Conservation (phyloP, 2,113 vertebrate genomes). For the Myotis lucifugus region DNA sequence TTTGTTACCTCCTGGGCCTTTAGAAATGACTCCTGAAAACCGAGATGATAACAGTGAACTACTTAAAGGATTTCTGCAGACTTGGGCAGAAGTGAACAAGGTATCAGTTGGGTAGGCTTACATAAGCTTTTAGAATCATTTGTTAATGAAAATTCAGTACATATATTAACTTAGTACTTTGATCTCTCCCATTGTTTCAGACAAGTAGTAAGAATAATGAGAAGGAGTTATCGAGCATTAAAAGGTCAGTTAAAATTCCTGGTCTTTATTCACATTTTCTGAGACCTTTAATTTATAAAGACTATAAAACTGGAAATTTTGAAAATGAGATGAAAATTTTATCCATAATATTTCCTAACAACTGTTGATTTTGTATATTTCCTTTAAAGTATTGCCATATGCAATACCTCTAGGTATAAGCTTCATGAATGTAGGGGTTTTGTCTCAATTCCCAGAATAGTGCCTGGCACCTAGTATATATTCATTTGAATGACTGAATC, state of each 20-base stretch:
- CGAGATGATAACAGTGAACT: neutral
- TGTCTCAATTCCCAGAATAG: neutral
- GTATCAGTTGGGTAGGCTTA: slow-evolving; percentile 45
- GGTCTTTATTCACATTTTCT: slow-evolving; percentile 51
- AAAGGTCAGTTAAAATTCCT: slow-evolving; percentile 78
- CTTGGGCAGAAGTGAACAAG: slow-evolving; percentile 83
- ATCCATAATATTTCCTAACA: neutral
- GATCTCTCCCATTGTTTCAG: slow-evolving; percentile 66
- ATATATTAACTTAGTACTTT: neutral
- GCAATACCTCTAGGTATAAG: neutral
- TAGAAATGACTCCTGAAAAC: slow-evolving; percentile 83
- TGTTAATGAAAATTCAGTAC: neutral
- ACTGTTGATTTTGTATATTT: neutral
- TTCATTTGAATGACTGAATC: slow-evolving; percentile 34
- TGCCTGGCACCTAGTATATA: neutral
- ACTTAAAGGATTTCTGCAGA: slow-evolving; percentile 75
- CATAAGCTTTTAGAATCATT: neutral
- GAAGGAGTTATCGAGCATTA: slow-evolving; percentile 48
- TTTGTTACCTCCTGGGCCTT: slow-evolving; percentile 80
- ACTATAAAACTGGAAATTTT: slow-evolving; percentile 26
- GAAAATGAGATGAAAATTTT: neutral
- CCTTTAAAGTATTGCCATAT: slow-evolving; percentile 33
- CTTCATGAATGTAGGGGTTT: neutral
- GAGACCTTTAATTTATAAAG: slow-evolving; percentile 38
- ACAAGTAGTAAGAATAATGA: neutral